Evolutionary conservation across 2,888 invertebrate genomes (phyloP), one percentile per base, ranked within the genome.

Genomic region (Trilocha varians): DNA sequence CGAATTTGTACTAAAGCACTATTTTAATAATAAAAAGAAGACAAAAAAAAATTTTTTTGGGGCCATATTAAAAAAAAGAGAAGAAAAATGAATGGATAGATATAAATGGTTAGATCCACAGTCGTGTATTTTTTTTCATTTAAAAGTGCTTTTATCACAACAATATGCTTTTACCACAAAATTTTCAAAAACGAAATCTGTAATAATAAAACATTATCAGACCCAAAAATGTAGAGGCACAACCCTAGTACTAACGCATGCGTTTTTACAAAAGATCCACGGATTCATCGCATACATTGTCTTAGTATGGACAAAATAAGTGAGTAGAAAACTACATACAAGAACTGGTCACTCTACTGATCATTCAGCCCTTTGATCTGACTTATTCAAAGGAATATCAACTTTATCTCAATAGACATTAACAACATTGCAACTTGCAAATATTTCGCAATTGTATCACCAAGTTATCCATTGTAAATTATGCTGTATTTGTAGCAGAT

Each of bases 231-330:
- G 25, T 9, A 11, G 11, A 25, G 0, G 39, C 38, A 5, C 70
- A 72, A 44, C 74, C 75, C 71, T 77, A 52, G 9, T 42, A 25
- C 45, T 45, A 43, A 48, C 45, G 51, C 57, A 56, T 59, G 44
- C 57, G 56, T 78, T 78, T 77, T 78, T 77, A 66, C 67, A 59
- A 51, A 38, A 55, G 51, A 64, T 52, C 62, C 57, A 65, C 68
- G 67, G 70, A 77, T 76, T 76, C 75, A 60, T 62, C 70, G 70
- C 74, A 78, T 80, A 72, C 70, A 70, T 76, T 76, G 76, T 72
- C 79, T 78, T 72, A 68, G 72, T 80, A 76, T 70, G 78, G 77
- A 77, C 74, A 76, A 78, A 78, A 77, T 79, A 78, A 78, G 78
- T 75, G 75, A 75, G 65, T 74, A 60, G 65, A 67, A 71, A 42